Evolutionary conservation across 1,140 invertebrate genomes (phyloP), one percentile per base, ranked within the genome.

Genomic region (Wasmannia auropunctata): DNA sequence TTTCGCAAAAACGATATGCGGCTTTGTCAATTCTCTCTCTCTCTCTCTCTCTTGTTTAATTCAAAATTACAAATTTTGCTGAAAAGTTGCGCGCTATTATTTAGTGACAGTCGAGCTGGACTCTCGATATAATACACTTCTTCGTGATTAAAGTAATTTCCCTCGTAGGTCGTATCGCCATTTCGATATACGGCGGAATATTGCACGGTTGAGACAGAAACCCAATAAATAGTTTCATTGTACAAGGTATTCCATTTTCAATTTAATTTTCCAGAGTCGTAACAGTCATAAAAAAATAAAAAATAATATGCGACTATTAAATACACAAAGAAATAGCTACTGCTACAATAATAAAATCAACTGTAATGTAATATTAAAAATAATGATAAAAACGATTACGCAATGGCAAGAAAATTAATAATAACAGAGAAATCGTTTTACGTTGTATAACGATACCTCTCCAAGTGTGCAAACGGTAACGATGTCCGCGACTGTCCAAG

Each of bases 111-210:
- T 6, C 62, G 37, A 7, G 4, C 22, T 63, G 62, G 49, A 63
- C 37, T 46, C n/a, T 4, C n/a, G 22, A 37, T 28, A 14, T 31
- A 34, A 51, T 54, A n/a, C 63, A 40, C 0, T 51, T 31, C n/a
- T 28, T 72, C 14, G 51, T 65, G 2, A 6, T 70, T 58, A n/a
- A 72, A 81, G 19, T 46, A 19, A 86, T 86, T 46, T 86, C 8
- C 46, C 37, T 6, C n/a, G 14, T 46, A 56, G 25, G 19, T 25
- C 16, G n/a, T 62, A 49, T 43, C 51, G 65, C 56, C 8, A 34
- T 67, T 65, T 63, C 25, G 62, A 25, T 49, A 62, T 54, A 49
- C 28, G 46, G 80, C 46, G 43, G 51, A 46, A 62, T 40, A 76
- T 51, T 34, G 43, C 19, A 37, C 1, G 63, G 22, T 40, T 40